Percentiles rank a stretch among this genome's conserved stretches.
These are phyloP conservation scores for Hemibagrus guttatus DNA, from an alignment of 2,797 vertebrate genomes.

Conservation along the genomic window DNA sequence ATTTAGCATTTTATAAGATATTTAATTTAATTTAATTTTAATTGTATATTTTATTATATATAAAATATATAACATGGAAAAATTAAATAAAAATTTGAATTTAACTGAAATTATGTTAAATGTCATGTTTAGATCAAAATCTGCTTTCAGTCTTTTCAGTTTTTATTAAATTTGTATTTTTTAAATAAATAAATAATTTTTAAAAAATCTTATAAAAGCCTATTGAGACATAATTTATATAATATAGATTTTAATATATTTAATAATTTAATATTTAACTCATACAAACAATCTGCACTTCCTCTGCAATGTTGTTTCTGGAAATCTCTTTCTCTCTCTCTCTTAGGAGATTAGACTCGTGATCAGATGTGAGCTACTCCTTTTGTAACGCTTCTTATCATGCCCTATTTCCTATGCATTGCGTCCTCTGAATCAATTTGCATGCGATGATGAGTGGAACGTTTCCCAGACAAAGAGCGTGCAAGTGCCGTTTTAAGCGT, in stretches of 20 bases:
- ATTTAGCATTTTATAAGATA: too few species aligned
- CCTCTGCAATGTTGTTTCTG: slow-evolving; percentile 53
- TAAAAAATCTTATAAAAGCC: not conserved
- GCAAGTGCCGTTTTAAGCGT: slow-evolving; percentile 30
- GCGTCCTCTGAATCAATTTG: slow-evolving; percentile 63
- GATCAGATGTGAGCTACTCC: slow-evolving; percentile 62
- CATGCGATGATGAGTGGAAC: slow-evolving; percentile 59
- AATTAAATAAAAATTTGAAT: not conserved
- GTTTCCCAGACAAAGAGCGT: slow-evolving; percentile 29
- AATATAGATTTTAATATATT: too few species aligned
- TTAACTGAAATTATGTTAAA: too few species aligned
- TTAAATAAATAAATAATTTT: not conserved
- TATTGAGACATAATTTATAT: not conserved
- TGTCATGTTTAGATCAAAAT: too few species aligned
- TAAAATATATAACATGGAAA: too few species aligned
- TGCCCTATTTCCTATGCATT: slow-evolving; percentile 57
- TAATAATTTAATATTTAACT: not conserved
- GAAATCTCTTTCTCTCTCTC: not conserved
- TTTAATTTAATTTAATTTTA: too few species aligned
- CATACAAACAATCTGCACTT: not conserved
- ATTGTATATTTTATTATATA: too few species aligned
- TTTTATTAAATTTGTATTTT: too few species aligned
- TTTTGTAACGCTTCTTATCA: slow-evolving; percentile 60
- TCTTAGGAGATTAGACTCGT: slow-evolving; percentile 58
- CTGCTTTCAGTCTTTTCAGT: too few species aligned